These are phyloP conservation scores for Anastrepha ludens DNA, from an alignment of 1,140 invertebrate species.

Conservation along the genomic window DNA sequence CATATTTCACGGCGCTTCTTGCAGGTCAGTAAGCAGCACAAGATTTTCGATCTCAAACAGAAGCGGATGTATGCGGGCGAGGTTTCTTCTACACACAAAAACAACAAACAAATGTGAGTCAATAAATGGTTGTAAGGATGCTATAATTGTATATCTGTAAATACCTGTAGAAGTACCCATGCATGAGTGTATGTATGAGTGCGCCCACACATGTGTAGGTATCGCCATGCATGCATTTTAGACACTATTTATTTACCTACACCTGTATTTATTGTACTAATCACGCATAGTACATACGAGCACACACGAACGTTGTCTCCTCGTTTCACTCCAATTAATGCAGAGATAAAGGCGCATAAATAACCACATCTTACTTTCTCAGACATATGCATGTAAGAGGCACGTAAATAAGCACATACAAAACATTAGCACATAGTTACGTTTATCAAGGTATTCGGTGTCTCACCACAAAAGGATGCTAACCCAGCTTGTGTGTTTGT, in stretches of 20 bases:
- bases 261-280: background rate
- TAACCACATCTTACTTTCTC: background rate
- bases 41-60: slow-evolving; percentile 17
- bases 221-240: too few relatives aligned
- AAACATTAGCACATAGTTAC: background rate
- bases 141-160: background rate
- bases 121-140: slow-evolving; percentile 16
- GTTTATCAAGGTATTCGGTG: background rate
- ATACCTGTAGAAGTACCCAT: too few relatives aligned
- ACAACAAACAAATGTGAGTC: background rate
- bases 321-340: slow-evolving; percentile 24
- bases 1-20: slow-evolving; percentile 35
- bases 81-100: background rate
- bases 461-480: background rate
- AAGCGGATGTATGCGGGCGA: background rate
- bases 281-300: too few relatives aligned
- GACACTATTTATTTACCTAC: background rate
- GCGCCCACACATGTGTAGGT: too few relatives aligned
- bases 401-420: background rate
- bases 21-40: slow-evolving; percentile 13
- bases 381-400: background rate
- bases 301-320: too few relatives aligned
- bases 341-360: slow-evolving; percentile 20
- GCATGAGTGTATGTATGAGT: too few relatives aligned
- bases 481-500: background rate